These are phyloP conservation scores for Lates calcarifer DNA, from an alignment of 2,113 vertebrate genomes.

Conservation along the genomic window DNA sequence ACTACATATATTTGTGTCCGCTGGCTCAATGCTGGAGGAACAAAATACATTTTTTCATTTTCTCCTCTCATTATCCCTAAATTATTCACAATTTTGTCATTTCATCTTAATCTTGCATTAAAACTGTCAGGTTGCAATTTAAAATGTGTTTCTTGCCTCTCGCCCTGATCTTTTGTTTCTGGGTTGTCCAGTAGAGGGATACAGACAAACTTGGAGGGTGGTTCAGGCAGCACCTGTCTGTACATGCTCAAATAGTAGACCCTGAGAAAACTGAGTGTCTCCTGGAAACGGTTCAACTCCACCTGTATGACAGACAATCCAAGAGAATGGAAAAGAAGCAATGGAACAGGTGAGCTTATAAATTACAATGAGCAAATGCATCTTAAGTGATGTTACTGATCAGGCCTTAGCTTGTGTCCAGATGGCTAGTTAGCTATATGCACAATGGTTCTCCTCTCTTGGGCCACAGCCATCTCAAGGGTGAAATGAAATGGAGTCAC, in stretches of 20 bases:
- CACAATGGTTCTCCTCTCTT: too few relatives aligned
- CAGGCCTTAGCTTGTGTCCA: too few relatives aligned
- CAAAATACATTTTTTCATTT: conserved; percentile 3
- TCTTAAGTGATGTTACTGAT: too few relatives aligned
- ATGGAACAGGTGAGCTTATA: not conserved
- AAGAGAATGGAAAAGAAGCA: not conserved
- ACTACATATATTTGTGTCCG: conserved; percentile 6
- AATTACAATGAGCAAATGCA: too few relatives aligned
- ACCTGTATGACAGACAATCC: conserved; percentile 77
- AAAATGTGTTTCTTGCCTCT: conserved; percentile 42
- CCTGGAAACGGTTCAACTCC: conserved; percentile 92
- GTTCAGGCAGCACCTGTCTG: conserved; percentile 76
- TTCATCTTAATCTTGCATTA: not conserved
- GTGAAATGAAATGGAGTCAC: too few relatives aligned
- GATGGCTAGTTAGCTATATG: too few relatives aligned
- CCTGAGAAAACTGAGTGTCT: conserved; percentile 86
- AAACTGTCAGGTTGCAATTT: not conserved
- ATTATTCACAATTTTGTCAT: not conserved
- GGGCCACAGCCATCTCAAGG: too few relatives aligned
- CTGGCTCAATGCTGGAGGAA: conserved; percentile 30
- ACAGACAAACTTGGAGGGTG: conserved; percentile 68
- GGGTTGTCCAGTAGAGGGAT: conserved; percentile 83
- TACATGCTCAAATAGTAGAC: conserved; percentile 91
- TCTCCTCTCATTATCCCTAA: not conserved
- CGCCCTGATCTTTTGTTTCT: conserved; percentile 22